Evolutionary conservation across 2,113 vertebrate genomes (phyloP), one percentile per base, ranked within the genome.

Genomic region (Boulengeromyrus knoepffleri): DNA sequence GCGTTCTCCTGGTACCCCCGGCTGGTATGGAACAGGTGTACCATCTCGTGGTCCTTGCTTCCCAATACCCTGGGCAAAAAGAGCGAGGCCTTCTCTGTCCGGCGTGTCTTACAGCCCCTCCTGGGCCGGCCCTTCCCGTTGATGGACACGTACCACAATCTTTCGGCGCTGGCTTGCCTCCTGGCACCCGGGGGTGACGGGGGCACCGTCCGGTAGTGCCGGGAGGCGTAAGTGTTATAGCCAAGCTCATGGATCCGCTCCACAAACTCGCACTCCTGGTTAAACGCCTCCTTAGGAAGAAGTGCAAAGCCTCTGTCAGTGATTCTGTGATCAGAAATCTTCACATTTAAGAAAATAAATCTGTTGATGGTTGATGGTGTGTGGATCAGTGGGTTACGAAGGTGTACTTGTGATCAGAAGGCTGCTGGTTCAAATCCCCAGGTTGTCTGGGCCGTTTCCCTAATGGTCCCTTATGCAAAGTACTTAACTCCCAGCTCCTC

Each of bases 11-110:
- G 92, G 45, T 93, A 93, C 3, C 92, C 94, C 0, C 2, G 2
- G 0, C 49, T 92, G 0, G 91, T 52, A 85, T 95, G 96, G 74
- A 96, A 95, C 77, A 95, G 93, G 90, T 93, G 94, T 90, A 98
- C 96, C 96, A 98, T 95, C 88, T 98, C 97, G 8, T 98, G 98
- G 94, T 99, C 98, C 94, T 96, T 97, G 96, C 95, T 97, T 85
- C 97, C 98, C 92, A 99, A 90, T 87, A 99, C 97, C 3, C 98
- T 95, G 36, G 98, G 98, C 94, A 99, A 94, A 91, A 99, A 99
- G n/a, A 99, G 97, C 0, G 98, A 98, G 0, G 98, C 98, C 93
- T 98, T 99, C 96, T 99, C 98, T 1, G 98, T 99, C 94, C 97
- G 97, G 2, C 97, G 96, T 0, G 98, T 98, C 92, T 97, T 98